These are phyloP conservation scores for Gymnothorax javanicus DNA, from an alignment of 2,797 vertebrate genomes.

Conservation along the genomic window DNA sequence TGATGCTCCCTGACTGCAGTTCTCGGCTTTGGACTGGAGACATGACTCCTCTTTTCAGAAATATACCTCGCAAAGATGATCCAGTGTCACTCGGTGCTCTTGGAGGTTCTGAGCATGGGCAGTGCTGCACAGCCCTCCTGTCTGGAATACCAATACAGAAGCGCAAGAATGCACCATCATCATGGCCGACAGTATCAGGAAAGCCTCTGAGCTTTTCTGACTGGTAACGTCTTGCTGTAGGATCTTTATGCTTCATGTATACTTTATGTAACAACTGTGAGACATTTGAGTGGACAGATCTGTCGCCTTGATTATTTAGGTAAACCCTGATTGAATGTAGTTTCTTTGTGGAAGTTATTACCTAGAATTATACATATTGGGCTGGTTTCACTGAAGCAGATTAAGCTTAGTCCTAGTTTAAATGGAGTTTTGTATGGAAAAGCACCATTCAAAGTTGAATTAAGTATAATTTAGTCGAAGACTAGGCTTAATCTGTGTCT, in stretches of 20 bases:
- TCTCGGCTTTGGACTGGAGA: slow-evolving; percentile 27
- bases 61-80: slow-evolving; percentile 21
- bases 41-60: slow-evolving; percentile 31
- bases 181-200: slow-evolving; percentile 52
- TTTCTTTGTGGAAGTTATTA: neutral
- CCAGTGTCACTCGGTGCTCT: slow-evolving; percentile 32
- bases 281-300: neutral
- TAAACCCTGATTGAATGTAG: neutral
- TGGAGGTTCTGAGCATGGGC: slow-evolving; percentile 45
- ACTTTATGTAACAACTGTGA: neutral
- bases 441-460: too few species aligned
- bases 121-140: slow-evolving; percentile 45
- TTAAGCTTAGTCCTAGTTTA: too few species aligned
- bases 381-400: too few species aligned
- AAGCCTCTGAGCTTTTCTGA: neutral
- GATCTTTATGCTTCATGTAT: neutral
- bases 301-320: neutral
- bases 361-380: neutral
- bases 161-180: slow-evolving; percentile 59
- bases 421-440: too few species aligned
- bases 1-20: neutral
- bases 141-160: slow-evolving; percentile 60
- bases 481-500: too few species aligned
- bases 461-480: too few species aligned
- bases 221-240: neutral